phyloP scores from a whole-genome alignment of 2,113 vertebrate genomes.

The Chloroceryle aenea region DNA sequence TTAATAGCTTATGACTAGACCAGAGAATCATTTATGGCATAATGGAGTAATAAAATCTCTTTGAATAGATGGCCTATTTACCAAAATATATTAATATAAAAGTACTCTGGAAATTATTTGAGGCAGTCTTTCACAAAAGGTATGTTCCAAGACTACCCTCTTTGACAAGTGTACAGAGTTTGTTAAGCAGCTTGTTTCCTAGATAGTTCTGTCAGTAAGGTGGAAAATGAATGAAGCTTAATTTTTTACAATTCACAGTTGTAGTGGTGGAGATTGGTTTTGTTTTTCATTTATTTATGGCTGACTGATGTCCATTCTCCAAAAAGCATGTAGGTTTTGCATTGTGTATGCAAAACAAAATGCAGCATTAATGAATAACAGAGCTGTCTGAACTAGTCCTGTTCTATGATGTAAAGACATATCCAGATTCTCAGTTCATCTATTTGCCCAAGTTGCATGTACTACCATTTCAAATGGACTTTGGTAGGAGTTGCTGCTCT shows the following conservation, averaged over 20 bases:
- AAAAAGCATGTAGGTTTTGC: neutral
- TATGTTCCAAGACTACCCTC: rapidly evolving
- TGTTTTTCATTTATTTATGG: neutral
- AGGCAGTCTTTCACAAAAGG: neutral
- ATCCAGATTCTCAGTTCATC: neutral
- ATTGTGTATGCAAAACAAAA: neutral
- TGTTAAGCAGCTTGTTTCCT: neutral
- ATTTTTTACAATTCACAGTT: neutral
- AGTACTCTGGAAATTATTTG: neutral
- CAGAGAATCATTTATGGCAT: neutral
- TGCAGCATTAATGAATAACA: neutral
- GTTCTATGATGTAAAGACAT: neutral
- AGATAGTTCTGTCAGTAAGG: neutral
- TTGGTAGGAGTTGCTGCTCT: neutral
- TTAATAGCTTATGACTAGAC: neutral
- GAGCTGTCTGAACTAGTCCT: neutral
- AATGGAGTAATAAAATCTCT: neutral
- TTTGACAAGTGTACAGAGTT: neutral
- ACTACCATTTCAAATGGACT: neutral
- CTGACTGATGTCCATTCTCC: neutral
- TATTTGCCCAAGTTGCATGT: neutral
- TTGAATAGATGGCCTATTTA: neutral
- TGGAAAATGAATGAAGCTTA: neutral
- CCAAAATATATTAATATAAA: neutral
- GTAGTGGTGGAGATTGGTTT: neutral